Percentiles rank a stretch among this genome's conserved stretches.
Evolutionary conservation across 1,140 invertebrate species (phyloP).

Genomic region (Rhizoglyphus robini): DNA sequence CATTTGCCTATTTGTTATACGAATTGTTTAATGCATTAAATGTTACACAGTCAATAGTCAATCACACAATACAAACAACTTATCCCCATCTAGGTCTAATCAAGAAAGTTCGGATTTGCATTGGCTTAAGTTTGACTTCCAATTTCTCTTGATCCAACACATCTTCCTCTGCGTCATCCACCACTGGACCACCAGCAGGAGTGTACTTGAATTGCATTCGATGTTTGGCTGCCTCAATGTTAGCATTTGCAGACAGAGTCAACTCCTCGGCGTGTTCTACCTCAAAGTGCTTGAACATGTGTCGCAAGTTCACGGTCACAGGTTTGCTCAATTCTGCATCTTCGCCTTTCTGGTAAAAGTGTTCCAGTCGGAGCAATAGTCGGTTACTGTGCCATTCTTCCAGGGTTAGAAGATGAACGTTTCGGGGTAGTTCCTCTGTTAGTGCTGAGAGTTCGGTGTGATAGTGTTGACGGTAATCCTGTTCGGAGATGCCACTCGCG

Average conservation of each 20-base stretch:
- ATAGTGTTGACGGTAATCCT: constrained; percentile 29
- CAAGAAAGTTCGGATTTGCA: constrained; percentile 50
- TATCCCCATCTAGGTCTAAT: too few relatives aligned
- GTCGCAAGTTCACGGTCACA: constrained; percentile 36
- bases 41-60: too few relatives aligned
- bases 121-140: constrained; percentile 40
- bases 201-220: constrained; percentile 22
- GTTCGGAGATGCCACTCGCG: constrained; percentile 7
- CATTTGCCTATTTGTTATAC: too few relatives aligned
- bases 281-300: constrained; percentile 44
- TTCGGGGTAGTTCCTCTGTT: constrained; percentile 46
- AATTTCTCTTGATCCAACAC: not conserved
- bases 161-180: not conserved
- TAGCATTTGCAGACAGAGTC: constrained; percentile 52
- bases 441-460: constrained; percentile 36
- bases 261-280: constrained; percentile 48
- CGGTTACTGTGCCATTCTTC: constrained; percentile 58
- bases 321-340: constrained; percentile 42
- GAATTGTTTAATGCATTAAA: too few relatives aligned
- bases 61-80: too few relatives aligned
- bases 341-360: constrained; percentile 61
- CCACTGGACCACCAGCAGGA: too few relatives aligned
- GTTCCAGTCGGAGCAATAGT: constrained; percentile 70
- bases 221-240: constrained; percentile 30
- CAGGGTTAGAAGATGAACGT: constrained; percentile 69